phyloP scores from a whole-genome alignment of 2,797 vertebrate species.

The Chiroxiphia lanceolata region DNA sequence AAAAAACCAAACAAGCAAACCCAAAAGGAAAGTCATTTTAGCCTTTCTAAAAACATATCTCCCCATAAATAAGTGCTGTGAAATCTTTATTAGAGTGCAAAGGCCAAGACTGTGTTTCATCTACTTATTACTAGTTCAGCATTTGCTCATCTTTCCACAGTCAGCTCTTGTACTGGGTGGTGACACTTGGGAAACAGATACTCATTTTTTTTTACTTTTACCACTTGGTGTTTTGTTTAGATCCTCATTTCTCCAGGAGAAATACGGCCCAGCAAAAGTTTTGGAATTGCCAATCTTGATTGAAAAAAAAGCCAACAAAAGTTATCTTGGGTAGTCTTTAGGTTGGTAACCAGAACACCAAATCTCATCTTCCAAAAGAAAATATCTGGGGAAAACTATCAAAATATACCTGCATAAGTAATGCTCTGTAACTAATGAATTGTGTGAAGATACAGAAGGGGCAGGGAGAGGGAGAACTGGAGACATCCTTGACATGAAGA shows the following conservation, averaged over 20 bases:
- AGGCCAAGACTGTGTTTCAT: not conserved
- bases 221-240: not conserved
- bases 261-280: not conserved
- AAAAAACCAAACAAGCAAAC: not conserved
- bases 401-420: not conserved
- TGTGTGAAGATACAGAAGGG: not conserved
- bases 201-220: fast-evolving
- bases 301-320: not conserved
- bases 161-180: not conserved
- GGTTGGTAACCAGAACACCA: fast-evolving
- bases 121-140: not conserved
- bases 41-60: not conserved
- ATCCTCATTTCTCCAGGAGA: not conserved
- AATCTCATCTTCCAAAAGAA: not conserved
- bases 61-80: not conserved
- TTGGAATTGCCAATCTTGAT: not conserved
- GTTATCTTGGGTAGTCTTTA: not conserved
- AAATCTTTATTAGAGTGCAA: not conserved
- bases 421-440: not conserved
- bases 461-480: not conserved
- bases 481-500: not conserved
- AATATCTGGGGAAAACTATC: not conserved
- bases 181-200: not conserved
- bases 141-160: not conserved
- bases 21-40: not conserved